Base-by-base conservation (phyloP, 1,140 invertebrate species). In the Nymphalis io region DNA sequence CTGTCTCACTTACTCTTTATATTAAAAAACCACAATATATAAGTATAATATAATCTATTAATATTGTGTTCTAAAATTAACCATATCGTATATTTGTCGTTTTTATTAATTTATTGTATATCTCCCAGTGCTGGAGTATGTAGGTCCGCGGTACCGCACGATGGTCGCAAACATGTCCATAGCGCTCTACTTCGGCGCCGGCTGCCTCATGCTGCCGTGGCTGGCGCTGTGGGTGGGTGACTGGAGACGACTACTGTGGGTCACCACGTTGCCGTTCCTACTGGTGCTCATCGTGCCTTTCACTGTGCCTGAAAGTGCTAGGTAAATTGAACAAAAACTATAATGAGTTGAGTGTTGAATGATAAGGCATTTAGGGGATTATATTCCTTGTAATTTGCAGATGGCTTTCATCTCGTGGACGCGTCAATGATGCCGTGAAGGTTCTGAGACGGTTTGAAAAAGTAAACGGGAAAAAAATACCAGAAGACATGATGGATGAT, bases 161-260 rank as follows among this genome's bases (percentile, higher is more conserved):
- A 89, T 92, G 75, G 90, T 93, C 4, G 93, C 92, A 0, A 93
- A 94, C 74, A 83, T 94, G 79, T 92, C 93, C 0, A 93, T 94
- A 67, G 93, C 93, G 0, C 72, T 94, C 13, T 94, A 92, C 76
- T 94, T 93, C 79, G 93, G 93, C 0, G 57, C 91, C n/a, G 93
- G 92, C 1, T 92, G 92, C 18, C 75, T 93, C 3, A 65, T 85
- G 1, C 74, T 94, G 55, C 93, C 93, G 0, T 92, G 90, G 91
- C 65, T 92, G 20, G 90, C 92, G 0, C 68, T 89, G 6, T 84
- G 80, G 75, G 79, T 94, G 4, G 69, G 74, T 0, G 80, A 94
- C 78, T 94, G 94, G 94, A 80, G 89, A 58, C 76, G 79, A 8
- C 89, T 93, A 23, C 75, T 90, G 4, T 76, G 76, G 79, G 59